phyloP scores from a whole-genome alignment of 2,888 invertebrate genomes.

The Platynereis dumerilii region DNA sequence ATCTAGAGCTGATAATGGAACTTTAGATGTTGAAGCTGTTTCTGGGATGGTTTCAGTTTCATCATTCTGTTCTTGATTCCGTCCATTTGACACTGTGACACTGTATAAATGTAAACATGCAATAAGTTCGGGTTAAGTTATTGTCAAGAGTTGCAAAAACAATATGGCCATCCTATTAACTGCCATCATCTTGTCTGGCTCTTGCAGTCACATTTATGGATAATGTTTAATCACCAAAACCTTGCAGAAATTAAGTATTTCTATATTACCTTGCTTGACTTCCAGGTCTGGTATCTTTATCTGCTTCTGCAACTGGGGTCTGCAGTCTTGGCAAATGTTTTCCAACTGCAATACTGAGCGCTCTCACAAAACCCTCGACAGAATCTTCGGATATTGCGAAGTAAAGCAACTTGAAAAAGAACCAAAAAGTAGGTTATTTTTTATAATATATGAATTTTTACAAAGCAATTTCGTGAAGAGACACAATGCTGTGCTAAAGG shows the following conservation, averaged over 20 bases:
- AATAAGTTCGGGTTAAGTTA: not conserved
- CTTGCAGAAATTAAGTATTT: too few relatives aligned
- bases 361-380: conserved; percentile 60
- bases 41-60: conserved; percentile 48
- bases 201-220: too few relatives aligned
- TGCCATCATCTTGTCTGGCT: too few relatives aligned
- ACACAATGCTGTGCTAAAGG: too few relatives aligned
- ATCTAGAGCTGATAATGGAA: conserved; percentile 52
- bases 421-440: too few relatives aligned
- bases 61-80: conserved; percentile 2
- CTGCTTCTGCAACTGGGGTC: too few relatives aligned
- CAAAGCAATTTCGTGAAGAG: too few relatives aligned
- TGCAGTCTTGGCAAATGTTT: conserved; percentile 48
- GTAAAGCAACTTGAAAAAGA: conserved; percentile 54
- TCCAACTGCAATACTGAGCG: conserved; percentile 58
- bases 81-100: conserved; percentile 6
- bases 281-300: not conserved
- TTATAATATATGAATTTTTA: too few relatives aligned
- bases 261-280: conserved; percentile 9
- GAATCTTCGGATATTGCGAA: conserved; percentile 53
- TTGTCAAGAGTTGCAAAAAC: too few relatives aligned
- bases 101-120: conserved; percentile 23
- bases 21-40: conserved; percentile 49
- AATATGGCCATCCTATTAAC: too few relatives aligned
- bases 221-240: too few relatives aligned